Evolutionary conservation across 2,113 vertebrate species (phyloP).

Genomic region (Mesitornis unicolor): DNA sequence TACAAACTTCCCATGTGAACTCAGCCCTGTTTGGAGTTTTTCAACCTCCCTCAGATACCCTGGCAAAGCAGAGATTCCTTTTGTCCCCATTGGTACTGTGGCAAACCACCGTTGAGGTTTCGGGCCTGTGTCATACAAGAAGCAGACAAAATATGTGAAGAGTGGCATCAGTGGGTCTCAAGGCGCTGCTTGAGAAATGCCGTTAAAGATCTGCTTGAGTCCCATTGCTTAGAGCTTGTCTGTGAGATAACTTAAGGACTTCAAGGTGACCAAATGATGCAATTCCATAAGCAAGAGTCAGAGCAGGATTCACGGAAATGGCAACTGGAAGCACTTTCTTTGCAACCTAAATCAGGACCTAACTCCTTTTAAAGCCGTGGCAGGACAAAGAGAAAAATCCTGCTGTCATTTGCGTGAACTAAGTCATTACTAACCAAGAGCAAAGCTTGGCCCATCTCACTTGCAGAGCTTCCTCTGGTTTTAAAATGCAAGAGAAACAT

Average conservation of each 20-base stretch:
- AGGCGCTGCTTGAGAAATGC: not conserved
- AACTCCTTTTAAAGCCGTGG: not conserved
- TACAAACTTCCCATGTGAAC: not conserved
- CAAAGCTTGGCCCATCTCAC: not conserved
- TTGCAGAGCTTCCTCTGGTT: not conserved
- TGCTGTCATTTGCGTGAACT: not conserved
- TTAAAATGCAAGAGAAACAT: not conserved
- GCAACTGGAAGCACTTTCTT: not conserved
- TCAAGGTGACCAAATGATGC: not conserved
- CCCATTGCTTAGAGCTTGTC: not conserved
- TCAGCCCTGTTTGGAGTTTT: not conserved
- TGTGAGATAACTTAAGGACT: not conserved
- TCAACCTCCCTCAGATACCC: not conserved
- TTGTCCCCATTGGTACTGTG: not conserved
- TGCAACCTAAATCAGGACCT: not conserved
- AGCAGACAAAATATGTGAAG: not conserved
- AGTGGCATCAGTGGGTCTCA: not conserved
- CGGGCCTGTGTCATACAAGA: not conserved
- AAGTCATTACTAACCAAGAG: not conserved
- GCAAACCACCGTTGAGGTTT: not conserved
- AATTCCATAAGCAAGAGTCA: not conserved
- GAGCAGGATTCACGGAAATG: not conserved
- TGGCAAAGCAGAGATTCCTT: not conserved
- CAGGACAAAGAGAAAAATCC: not conserved
- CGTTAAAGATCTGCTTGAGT: accelerated